Base-by-base conservation (phyloP, 2,888 invertebrate genomes). In the Eugnorisma glareosa region DNA sequence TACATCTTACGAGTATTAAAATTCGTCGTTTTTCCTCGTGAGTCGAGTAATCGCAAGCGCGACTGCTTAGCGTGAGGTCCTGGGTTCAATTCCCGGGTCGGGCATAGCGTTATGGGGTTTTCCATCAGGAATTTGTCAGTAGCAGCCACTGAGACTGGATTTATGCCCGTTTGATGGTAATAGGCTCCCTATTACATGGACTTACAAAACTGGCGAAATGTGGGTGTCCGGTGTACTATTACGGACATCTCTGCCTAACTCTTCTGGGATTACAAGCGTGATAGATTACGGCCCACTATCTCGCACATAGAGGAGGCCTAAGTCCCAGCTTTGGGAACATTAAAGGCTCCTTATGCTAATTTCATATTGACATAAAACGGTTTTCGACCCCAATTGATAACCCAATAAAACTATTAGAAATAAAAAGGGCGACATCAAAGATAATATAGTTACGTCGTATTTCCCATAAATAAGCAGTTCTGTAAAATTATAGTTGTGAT, bases 401-500 rank as follows among this genome's bases (percentile, higher is more conserved):
- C 51, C 35, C 24, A 35, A 64, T 43, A 78, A 40, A 24, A n/a
- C 28, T 77, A 61, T 31, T 18, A 61, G 5, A 6, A n/a, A 80
- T 54, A 54, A 57, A 73, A 64, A 40, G 21, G 31, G 2, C 6
- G 28, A 59, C 2, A 18, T 59, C 69, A 61, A 77, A 57, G 54
- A 48, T 57, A 79, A 57, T n/a, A 11, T 45, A 45, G 77, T 83
- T 69, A 57, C 67, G 31, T n/a, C 18, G 3, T 18, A 73, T 68
- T 71, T 45, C 68, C 64, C 31, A 5, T 1, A 8, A 35, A 5
- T 1, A 8, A 35, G 24, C 37, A 45, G 48, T 43, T 57, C 57
- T 67, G 48, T n/a, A 59, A 68, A 69, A 69, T 67, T 61, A 57
- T 40, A 51, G 24, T 80, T 66, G 57, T 10, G n/a, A 79, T 80